Percentiles rank a stretch among this genome's conserved stretches.
phyloP scores from a whole-genome alignment of 1,140 invertebrate species.

The Penaeus chinensis region DNA sequence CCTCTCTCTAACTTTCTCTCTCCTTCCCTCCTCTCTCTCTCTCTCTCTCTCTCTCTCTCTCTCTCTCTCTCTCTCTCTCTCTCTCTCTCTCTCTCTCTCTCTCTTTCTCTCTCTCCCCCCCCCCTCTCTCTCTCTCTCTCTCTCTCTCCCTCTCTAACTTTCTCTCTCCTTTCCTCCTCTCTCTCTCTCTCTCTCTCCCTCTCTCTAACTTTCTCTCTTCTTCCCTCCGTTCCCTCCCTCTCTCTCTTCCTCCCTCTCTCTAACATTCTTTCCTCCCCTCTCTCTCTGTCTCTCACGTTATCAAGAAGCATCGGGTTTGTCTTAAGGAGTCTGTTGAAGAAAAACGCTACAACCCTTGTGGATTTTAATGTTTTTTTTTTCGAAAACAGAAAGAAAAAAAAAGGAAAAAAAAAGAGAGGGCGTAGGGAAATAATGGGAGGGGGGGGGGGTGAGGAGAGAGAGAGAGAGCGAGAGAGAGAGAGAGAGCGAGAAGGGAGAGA shows the following conservation, averaged over 20 bases:
- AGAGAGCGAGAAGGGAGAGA: too few species aligned
- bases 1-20: neutral
- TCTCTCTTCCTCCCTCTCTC: too few species aligned
- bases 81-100: slow-evolving; percentile 25
- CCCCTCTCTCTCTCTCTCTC: neutral
- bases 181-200: neutral
- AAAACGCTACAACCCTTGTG: neutral
- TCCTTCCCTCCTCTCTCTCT: slow-evolving; percentile 11
- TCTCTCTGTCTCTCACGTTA: too few species aligned
- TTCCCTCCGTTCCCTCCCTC: neutral
- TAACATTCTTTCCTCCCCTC: neutral
- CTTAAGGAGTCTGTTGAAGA: neutral
- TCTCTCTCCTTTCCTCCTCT: neutral
- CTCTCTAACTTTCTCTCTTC: neutral
- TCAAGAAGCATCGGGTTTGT: too few species aligned
- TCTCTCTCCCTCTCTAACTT: neutral
- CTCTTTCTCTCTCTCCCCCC: slow-evolving; percentile 23
- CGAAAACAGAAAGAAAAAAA: too few species aligned
- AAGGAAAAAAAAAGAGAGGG: too few species aligned
- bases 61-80: slow-evolving; percentile 38
- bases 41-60: slow-evolving; percentile 31
- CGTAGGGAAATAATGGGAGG: too few species aligned
- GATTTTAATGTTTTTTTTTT: too few species aligned
- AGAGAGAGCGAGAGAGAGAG: too few species aligned
- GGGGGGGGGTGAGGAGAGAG: too few species aligned